phyloP scores from a whole-genome alignment of 2,797 vertebrate genomes.

The Hephaestus fuliginosus region DNA sequence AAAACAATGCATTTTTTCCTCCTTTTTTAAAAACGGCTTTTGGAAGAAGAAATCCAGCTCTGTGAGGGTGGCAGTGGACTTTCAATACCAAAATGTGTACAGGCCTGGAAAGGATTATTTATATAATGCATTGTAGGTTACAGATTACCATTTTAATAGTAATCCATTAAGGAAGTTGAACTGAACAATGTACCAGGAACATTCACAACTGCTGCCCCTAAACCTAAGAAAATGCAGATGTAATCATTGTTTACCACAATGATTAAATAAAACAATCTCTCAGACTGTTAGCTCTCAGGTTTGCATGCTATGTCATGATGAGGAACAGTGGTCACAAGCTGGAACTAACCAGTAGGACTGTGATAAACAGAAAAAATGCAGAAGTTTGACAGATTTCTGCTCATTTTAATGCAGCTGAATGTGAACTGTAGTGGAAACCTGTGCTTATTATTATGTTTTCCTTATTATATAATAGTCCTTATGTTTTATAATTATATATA shows the following conservation, averaged over 20 bases:
- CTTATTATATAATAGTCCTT: too few relatives aligned
- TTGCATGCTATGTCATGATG: not conserved
- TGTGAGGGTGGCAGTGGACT: not conserved
- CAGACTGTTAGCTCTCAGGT: not conserved
- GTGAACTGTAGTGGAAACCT: not conserved
- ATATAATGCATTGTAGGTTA: not conserved
- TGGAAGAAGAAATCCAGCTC: slow-evolving; percentile 17
- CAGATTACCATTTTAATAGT: not conserved
- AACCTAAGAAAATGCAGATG: not conserved
- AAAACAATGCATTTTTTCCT: slow-evolving; percentile 37
- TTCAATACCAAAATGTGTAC: not conserved
- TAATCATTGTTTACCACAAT: not conserved
- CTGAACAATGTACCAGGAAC: not conserved
- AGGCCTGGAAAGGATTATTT: slow-evolving; percentile 9
- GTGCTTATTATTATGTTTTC: too few relatives aligned
- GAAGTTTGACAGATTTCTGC: not conserved
- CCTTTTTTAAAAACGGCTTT: slow-evolving; percentile 32
- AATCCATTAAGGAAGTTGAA: not conserved
- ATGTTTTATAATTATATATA: too few relatives aligned
- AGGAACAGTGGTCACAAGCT: slow-evolving; percentile 35
- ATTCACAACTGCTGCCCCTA: not conserved
- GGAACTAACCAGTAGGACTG: slow-evolving; percentile 8
- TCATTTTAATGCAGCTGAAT: not conserved
- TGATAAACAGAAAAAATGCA: not conserved
- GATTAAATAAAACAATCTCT: not conserved